These are phyloP conservation scores for Arbacia lixula DNA, from an alignment of 53 echinoderm and acorn worm genomes.

Conservation along the genomic window DNA sequence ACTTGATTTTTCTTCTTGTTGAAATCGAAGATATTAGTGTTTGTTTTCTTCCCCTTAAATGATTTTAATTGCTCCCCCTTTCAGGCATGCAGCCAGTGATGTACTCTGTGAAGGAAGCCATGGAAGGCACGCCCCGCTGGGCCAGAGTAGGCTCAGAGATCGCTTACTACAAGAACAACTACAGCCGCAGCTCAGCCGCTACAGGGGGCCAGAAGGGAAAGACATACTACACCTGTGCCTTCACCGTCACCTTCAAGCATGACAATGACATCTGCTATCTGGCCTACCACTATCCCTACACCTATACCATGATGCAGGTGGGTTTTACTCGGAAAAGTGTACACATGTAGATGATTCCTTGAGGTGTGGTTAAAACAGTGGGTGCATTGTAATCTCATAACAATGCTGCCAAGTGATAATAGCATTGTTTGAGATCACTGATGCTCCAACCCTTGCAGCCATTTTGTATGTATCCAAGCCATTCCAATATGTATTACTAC, in stretches of 20 bases:
- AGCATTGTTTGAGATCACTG: too few species aligned
- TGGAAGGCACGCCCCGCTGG: conserved; percentile 87
- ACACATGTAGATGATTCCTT: too few species aligned
- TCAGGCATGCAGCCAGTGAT: conserved; percentile 96
- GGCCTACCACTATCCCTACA: conserved; percentile 95
- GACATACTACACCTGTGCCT: conserved; percentile 87
- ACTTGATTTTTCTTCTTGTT: too few species aligned
- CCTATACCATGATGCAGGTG: conserved; percentile 94
- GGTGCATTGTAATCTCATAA: too few species aligned
- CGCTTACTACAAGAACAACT: conserved; percentile 99
- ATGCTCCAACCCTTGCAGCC: too few species aligned
- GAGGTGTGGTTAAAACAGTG: too few species aligned
- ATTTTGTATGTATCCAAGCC: too few species aligned
- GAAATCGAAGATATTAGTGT: too few species aligned
- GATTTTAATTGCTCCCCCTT: too few species aligned
- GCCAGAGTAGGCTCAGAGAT: conserved; percentile 74
- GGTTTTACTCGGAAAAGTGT: neutral
- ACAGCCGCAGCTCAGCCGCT: conserved; percentile 81
- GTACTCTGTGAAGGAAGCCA: conserved; percentile 92
- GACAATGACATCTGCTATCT: conserved; percentile 92
- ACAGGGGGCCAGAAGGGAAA: conserved; percentile 95
- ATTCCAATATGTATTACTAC: too few species aligned
- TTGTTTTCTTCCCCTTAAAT: too few species aligned
- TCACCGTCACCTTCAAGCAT: conserved; percentile 75
- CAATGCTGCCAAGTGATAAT: too few species aligned